phyloP scores from a whole-genome alignment of 2,113 vertebrate genomes.

The Carassius carassius region DNA sequence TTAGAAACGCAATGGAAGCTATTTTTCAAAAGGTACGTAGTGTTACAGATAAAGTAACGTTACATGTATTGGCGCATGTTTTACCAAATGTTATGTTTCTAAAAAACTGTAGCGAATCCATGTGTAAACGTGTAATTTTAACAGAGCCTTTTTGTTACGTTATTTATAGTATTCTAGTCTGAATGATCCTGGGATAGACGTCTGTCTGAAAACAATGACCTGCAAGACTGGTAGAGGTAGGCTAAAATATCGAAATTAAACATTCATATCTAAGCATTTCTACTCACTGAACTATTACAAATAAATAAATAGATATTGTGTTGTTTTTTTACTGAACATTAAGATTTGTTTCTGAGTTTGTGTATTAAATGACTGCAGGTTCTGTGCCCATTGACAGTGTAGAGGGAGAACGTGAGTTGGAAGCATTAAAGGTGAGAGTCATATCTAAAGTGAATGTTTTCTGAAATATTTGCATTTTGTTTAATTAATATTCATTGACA shows the following conservation, averaged over 20 bases:
- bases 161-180: constrained; percentile 68
- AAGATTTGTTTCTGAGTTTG: not conserved
- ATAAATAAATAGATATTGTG: not conserved
- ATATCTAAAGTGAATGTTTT: not conserved
- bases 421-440: constrained; percentile 43
- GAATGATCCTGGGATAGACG: constrained; percentile 53
- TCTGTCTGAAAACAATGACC: constrained; percentile 64
- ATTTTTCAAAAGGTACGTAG: constrained; percentile 67
- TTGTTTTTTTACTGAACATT: not conserved
- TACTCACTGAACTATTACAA: not conserved
- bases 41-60: not conserved
- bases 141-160: not conserved
- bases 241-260: constrained; percentile 15
- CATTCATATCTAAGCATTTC: not conserved
- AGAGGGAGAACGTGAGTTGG: constrained; percentile 29
- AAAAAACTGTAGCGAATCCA: not conserved
- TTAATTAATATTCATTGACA: no score
- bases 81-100: not conserved
- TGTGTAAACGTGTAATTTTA: not conserved
- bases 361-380: constrained; percentile 35
- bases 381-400: constrained; percentile 41
- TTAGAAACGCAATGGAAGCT: constrained; percentile 57
- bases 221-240: not conserved
- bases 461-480: not conserved
- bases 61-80: not conserved